Evolutionary conservation across 2,113 vertebrate species (phyloP), one percentile per base, ranked within the genome.

Genomic region (Pholis gunnellus): DNA sequence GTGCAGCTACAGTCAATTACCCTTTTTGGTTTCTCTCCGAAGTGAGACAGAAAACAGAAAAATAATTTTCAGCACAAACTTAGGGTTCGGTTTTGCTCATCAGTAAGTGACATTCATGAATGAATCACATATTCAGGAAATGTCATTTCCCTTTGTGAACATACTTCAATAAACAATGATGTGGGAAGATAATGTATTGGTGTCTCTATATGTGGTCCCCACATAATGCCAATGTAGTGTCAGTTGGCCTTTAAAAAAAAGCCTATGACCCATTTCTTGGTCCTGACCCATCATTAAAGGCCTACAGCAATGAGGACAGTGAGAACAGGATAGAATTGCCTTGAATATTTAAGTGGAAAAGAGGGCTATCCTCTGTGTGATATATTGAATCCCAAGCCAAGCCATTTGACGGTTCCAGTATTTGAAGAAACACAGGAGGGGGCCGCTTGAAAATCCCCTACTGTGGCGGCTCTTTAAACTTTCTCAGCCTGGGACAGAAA

Each of bases 381-480:
- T 87, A 78, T 80, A 78, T 73, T 72, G 57, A 89, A 91, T 91
- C 88, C 87, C 77, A 89, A 91, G 89, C 86, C 89, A 91, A 90
- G 89, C 89, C 83, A 80, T 92, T 92, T 89, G 81, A 91, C 79
- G 75, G 79, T 74, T 88, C 83, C 82, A 71, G 64, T 79, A 88
- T 91, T 92, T 92, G 89, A 91, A 90, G 92, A 89, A 83, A 87
- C 88, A 79, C 91, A 93, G 92, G 91, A 90, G 87, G 89, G 89
- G 91, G 88, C 65, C 85, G 71, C 78, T 90, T 89, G 73, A 86
- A 88, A 88, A 91, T 89, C 92, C 78, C 88, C 87, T 68, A 90
- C 92, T 91, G 91, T 84, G 87, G 60, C 70, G 56, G 69, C 74
- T 91, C 89, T 92, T 91, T 90, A 91, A 93, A 91, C 88, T 90